Percentiles rank a stretch among this genome's conserved stretches.
phyloP scores from a whole-genome alignment of 2,797 vertebrate species.

The Xenopus petersii region DNA sequence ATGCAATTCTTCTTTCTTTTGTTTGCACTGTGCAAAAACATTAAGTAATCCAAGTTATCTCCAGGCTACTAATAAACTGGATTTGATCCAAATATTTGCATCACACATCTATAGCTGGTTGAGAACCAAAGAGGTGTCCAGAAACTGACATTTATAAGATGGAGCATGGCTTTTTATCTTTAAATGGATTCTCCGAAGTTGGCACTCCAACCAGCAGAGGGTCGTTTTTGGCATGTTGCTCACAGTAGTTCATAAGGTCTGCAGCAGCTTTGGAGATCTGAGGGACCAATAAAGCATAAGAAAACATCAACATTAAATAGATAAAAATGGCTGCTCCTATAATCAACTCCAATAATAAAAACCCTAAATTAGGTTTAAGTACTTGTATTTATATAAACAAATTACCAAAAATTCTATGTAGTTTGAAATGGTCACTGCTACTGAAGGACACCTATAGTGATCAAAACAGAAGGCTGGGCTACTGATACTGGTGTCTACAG shows the following conservation, averaged over 20 bases:
- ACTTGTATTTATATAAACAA: no score
- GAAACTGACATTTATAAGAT: slow-evolving; percentile 79
- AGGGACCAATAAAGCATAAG: background rate
- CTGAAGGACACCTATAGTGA: no score
- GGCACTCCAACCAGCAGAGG: slow-evolving; percentile 92
- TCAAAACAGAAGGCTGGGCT: no score
- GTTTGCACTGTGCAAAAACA: slow-evolving; percentile 33
- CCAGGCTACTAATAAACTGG: slow-evolving; percentile 17
- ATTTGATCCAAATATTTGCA: background rate
- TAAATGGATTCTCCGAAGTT: slow-evolving; percentile 94
- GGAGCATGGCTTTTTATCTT: slow-evolving; percentile 96
- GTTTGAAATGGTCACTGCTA: no score
- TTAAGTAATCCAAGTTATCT: slow-evolving; percentile 20
- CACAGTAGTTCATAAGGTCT: slow-evolving; percentile 94
- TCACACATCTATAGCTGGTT: slow-evolving; percentile 28
- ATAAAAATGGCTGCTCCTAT: background rate
- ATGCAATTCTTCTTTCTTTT: slow-evolving; percentile 23
- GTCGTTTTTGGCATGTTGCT: slow-evolving; percentile 88
- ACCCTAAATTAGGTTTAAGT: no score
- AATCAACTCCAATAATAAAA: no score
- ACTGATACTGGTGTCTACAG: no score
- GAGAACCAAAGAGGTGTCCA: slow-evolving; percentile 22
- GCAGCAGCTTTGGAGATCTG: slow-evolving; percentile 93
- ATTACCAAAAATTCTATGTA: no score
- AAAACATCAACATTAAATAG: background rate